Evolutionary conservation across 2,113 vertebrate species (phyloP), one percentile per base, ranked within the genome.

Genomic region (Epinephelus moara): DNA sequence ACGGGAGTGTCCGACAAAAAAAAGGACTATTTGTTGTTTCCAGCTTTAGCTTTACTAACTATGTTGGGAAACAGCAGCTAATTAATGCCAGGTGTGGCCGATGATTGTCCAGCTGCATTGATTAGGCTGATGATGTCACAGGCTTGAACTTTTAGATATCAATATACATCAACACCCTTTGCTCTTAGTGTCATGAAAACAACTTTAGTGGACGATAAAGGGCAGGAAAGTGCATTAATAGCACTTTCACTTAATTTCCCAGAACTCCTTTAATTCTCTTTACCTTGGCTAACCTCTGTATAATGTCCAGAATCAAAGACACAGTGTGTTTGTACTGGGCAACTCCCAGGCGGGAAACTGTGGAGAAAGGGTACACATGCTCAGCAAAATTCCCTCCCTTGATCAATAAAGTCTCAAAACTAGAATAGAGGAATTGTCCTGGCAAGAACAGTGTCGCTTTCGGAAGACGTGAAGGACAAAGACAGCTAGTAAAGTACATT

Each of bases 401-500:
- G 59, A 85, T 80, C 27, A 13, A 68, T 77, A 37, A 66, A 78
- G 79, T 81, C 68, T 47, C 45, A 73, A 68, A 75, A 73, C 4
- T 11, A 40, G 25, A 84, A 82, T 17, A 30, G 68, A 81, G 61
- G 57, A 63, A 47, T 25, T 40, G 70, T 70, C 61, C 27, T 17
- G 52, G 78, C 50, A 23, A 55, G 9, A 82, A 47, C 30, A 50
- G 45, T 23, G 62, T 42, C 67, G 33, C 70, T 75, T 75, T 89
- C 69, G 79, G 75, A 82, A 42, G 70, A 50, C 8, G 8, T 6
- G 57, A 79, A 82, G 82, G 85, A 86, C 91, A 86, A 88, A 78
- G 81, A 47, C 80, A 61, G 78, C 53, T 3, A 50, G 60, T 49
- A 64, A 70, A 89, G 60, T 52, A 45, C 59, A 80, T 82, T 91